A percentile compares a stretch with the other conserved stretches of the same genome.
These are phyloP conservation scores for Chloropsis hardwickii DNA, from an alignment of 2,113 vertebrate genomes.

Conservation along the genomic window DNA sequence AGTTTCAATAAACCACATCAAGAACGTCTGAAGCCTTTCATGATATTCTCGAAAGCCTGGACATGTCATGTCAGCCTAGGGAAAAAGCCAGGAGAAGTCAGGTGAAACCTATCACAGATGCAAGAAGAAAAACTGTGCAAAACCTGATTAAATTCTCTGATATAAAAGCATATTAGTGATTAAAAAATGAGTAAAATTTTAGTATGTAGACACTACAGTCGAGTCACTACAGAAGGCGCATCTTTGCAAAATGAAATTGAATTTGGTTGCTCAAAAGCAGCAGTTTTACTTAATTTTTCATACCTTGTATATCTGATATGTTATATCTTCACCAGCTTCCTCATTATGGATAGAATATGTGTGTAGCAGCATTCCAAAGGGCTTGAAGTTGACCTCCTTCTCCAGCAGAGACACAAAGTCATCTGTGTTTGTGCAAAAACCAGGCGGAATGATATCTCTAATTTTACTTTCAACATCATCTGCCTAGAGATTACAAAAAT, in stretches of 20 bases:
- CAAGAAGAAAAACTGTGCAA: slow-evolving; percentile 33
- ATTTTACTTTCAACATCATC: slow-evolving; percentile 95
- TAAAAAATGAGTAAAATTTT: background rate
- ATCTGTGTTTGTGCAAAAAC: slow-evolving; percentile 89
- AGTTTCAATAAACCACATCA: slow-evolving; percentile 99
- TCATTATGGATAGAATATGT: slow-evolving; percentile 87
- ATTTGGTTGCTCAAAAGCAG: background rate
- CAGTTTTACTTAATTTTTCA: slow-evolving; percentile 1
- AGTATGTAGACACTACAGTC: background rate
- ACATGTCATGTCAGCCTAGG: slow-evolving; percentile 90
- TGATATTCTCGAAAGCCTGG: slow-evolving; percentile 96
- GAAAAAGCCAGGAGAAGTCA: slow-evolving; percentile 81
- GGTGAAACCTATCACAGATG: slow-evolving; percentile 75
- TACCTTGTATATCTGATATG: slow-evolving; percentile 94
- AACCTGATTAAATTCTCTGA: slow-evolving; percentile 45
- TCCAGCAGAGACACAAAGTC: slow-evolving; percentile 93
- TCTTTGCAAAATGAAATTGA: background rate
- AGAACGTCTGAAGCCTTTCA: slow-evolving; percentile 96
- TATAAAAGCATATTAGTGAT: slow-evolving; percentile 6
- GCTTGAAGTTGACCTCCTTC: slow-evolving; percentile 94
- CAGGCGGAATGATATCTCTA: slow-evolving; percentile 88
- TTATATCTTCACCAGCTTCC: slow-evolving; percentile 88
- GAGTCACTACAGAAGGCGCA: background rate
- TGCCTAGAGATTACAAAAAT: slow-evolving; percentile 73
- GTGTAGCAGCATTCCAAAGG: slow-evolving; percentile 90